Conservation (phyloP, 2,888 invertebrate genomes). For the Papilio protenor region DNA sequence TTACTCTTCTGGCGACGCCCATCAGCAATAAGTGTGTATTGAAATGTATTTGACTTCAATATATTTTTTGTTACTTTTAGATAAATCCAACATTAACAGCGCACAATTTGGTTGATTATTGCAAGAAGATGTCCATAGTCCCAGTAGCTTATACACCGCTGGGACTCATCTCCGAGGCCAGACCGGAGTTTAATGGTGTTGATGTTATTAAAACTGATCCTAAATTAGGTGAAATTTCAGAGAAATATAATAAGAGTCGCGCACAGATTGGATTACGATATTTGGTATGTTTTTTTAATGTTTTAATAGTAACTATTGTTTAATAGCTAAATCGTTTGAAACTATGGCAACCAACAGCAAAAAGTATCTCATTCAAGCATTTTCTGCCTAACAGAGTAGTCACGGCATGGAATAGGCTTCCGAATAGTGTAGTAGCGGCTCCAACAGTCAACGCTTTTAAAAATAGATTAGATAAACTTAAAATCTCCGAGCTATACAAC, state of each 20-base stretch:
- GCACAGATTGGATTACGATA: conserved; percentile 88
- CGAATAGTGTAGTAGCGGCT: too few species aligned
- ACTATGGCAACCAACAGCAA: too few species aligned
- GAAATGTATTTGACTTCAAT: too few species aligned
- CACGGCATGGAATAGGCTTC: too few species aligned
- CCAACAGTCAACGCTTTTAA: too few species aligned
- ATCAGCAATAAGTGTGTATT: too few species aligned
- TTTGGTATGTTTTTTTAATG: conserved; percentile 78
- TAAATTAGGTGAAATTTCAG: conserved; percentile 82
- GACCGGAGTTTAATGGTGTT: conserved; percentile 77
- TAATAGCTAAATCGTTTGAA: neutral
- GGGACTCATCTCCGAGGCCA: conserved; percentile 77
- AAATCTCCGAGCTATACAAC: too few species aligned
- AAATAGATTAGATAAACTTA: too few species aligned
- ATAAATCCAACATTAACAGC: conserved; percentile 88
- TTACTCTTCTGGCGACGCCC: too few species aligned
- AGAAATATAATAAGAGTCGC: conserved; percentile 86
- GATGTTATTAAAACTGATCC: conserved; percentile 85
- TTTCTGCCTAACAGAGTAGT: too few species aligned
- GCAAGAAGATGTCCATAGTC: conserved; percentile 85
- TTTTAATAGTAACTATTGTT: neutral
- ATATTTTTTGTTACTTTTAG: conserved; percentile 72
- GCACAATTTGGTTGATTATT: conserved; percentile 87
- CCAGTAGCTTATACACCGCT: conserved; percentile 91
- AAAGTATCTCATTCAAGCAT: too few species aligned